Conservation (phyloP, 2,113 vertebrate genomes). For the Pachyramphus minor region DNA sequence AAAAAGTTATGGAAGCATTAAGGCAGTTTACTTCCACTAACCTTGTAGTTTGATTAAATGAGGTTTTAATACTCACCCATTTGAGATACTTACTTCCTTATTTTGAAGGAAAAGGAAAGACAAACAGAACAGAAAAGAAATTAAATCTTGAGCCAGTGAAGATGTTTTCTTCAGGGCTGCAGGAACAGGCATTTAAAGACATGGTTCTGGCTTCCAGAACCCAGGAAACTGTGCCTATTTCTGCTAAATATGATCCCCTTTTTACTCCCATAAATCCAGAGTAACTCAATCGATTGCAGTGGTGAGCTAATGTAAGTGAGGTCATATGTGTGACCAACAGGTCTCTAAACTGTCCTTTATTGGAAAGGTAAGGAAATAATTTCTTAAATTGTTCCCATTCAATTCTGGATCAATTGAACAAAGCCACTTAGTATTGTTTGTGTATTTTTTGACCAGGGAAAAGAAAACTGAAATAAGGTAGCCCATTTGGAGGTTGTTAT, state of each 20-base stretch:
- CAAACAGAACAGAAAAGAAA: not conserved
- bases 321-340: not conserved
- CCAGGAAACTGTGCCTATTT: not conserved
- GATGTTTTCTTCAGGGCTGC: not conserved
- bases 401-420: not conserved
- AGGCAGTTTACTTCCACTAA: not conserved
- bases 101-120: not conserved
- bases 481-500: not conserved
- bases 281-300: not conserved
- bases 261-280: not conserved
- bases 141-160: not conserved
- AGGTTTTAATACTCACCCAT: not conserved
- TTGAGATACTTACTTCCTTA: not conserved
- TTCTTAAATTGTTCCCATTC: not conserved
- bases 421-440: slow-evolving; percentile 7
- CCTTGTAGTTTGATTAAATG: not conserved
- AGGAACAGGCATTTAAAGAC: not conserved
- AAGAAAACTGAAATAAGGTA: not conserved
- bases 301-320: not conserved
- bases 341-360: slow-evolving; percentile 4
- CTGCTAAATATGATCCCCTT: not conserved
- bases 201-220: not conserved
- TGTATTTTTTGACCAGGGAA: not conserved
- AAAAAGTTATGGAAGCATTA: not conserved
- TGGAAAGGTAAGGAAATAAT: slow-evolving; percentile 6